Evolutionary conservation across 2,113 vertebrate genomes (phyloP).

Genomic region (Sinosuthora webbiana): DNA sequence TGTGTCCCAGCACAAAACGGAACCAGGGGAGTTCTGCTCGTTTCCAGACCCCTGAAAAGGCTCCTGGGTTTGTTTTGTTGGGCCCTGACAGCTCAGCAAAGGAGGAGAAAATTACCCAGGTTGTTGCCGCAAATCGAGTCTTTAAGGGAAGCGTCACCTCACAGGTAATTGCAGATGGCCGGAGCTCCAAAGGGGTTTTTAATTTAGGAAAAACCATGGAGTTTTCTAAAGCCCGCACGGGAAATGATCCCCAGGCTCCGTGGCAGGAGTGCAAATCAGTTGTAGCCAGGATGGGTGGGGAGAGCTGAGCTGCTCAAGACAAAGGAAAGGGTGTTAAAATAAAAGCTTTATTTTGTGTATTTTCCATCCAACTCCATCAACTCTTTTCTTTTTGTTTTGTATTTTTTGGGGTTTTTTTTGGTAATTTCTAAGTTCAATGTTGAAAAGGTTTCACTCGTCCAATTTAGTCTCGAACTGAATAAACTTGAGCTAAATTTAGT

Average conservation of each 20-base stretch:
- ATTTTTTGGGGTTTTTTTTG: neutral
- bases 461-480: neutral
- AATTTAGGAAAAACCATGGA: neutral
- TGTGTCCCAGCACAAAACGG: neutral
- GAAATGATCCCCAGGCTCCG: neutral
- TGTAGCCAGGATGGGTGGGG: rapidly evolving
- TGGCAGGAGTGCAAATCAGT: neutral
- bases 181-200: neutral
- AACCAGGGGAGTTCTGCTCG: neutral
- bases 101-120: neutral
- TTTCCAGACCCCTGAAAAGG: neutral
- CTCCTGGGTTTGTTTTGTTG: neutral
- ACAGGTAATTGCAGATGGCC: neutral
- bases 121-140: neutral
- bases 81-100: neutral
- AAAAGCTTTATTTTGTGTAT: neutral
- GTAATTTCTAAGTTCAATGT: neutral
- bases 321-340: neutral
- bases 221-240: neutral
- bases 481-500: neutral
- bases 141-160: neutral
- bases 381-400: rapidly evolving
- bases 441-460: neutral
- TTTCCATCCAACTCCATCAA: neutral
- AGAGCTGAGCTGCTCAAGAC: neutral